Evolutionary conservation across 2,888 invertebrate genomes (phyloP).

Genomic region (Drosophila atroscutellata): DNA sequence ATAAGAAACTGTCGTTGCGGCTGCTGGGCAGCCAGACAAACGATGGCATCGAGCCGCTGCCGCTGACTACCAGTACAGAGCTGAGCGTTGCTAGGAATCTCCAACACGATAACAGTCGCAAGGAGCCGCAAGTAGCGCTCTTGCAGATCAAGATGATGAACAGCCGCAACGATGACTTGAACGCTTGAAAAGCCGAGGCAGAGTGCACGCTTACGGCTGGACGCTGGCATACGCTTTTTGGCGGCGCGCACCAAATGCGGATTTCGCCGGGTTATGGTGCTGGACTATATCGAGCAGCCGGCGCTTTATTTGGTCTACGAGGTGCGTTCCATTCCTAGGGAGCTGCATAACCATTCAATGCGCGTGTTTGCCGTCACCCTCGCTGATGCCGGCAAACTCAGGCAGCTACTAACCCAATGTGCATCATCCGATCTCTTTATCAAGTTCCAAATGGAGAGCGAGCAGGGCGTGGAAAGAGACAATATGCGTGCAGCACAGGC

Average conservation of each 20-base stretch:
- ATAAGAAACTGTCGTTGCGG: constrained; percentile 31
- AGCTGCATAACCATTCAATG: constrained; percentile 23
- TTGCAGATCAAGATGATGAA: constrained; percentile 51
- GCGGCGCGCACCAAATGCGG: constrained; percentile 48
- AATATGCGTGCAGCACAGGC: constrained; percentile 18
- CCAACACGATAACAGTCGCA: neutral
- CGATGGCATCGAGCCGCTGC: constrained; percentile 48
- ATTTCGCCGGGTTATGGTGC: constrained; percentile 55
- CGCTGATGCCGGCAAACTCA: neutral
- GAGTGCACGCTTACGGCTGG: constrained; percentile 15
- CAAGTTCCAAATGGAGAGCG: constrained; percentile 24
- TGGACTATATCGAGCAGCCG: constrained; percentile 42
- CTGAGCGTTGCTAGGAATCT: constrained; percentile 33
- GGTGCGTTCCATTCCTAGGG: constrained; percentile 48
- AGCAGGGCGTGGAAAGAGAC: neutral
- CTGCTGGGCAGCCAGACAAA: constrained; percentile 35
- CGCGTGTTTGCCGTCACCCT: constrained; percentile 42
- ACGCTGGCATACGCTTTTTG: constrained; percentile 14
- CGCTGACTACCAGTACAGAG: constrained; percentile 26
- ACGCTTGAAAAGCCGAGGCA: neutral
- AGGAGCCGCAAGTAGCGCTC: constrained; percentile 36
- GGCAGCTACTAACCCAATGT: neutral
- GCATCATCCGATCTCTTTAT: constrained; percentile 24
- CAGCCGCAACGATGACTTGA: constrained; percentile 3
- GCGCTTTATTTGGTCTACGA: constrained; percentile 54